These are phyloP conservation scores for Arctia plantaginis DNA, from an alignment of 2,888 invertebrate genomes.

Conservation along the genomic window DNA sequence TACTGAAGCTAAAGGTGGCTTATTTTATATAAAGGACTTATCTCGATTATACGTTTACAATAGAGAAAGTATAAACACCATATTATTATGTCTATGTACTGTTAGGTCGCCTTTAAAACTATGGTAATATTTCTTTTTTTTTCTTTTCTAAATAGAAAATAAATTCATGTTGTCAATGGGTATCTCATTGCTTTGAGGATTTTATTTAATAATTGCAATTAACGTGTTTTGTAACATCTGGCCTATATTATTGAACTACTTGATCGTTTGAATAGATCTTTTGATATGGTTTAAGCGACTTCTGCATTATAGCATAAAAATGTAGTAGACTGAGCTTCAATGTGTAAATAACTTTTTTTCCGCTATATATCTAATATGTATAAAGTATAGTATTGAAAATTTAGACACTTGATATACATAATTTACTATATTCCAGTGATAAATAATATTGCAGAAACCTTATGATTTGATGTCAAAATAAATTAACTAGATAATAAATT, in stretches of 20 bases:
- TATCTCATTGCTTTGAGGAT: not conserved
- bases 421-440: constrained; percentile 1
- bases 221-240: not conserved
- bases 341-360: constrained; percentile 22
- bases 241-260: not conserved
- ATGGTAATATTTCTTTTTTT: not conserved
- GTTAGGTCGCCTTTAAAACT: not conserved
- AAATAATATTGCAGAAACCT: not conserved
- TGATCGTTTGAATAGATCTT: not conserved
- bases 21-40: not conserved
- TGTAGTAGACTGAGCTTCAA: constrained; percentile 36
- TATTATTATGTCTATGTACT: not conserved
- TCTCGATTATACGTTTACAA: not conserved
- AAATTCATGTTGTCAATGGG: not conserved
- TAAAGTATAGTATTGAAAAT: constrained; percentile 2
- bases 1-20: not conserved
- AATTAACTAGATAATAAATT: not conserved
- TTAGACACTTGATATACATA: not conserved
- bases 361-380: constrained; percentile 22
- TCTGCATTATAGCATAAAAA: constrained; percentile 20
- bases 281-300: not conserved
- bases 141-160: not conserved
- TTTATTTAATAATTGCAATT: not conserved
- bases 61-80: not conserved
- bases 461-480: not conserved